Base-by-base conservation (phyloP, 2,797 vertebrate species). In the Neostethus bicornis region DNA sequence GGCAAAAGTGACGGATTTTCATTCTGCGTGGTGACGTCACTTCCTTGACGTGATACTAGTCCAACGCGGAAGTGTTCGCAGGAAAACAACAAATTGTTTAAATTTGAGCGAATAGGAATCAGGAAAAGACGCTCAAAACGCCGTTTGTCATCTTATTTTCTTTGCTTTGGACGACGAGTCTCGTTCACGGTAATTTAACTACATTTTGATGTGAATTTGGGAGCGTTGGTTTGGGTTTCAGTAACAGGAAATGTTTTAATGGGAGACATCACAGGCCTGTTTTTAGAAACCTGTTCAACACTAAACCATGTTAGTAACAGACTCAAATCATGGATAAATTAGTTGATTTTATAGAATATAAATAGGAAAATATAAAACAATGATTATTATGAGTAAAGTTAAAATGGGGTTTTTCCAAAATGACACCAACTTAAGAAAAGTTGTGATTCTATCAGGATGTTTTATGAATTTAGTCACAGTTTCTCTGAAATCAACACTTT, bases 1-100 rank as follows among this genome's bases (percentile, higher is more conserved):
- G 3, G 10, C n/a, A 20, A 61, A 65, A 19, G 0, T 8, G 12
- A 56, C 61, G 51, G 60, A 28, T 2, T 0, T 0, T 4, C 1
- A 9, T 3, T 1, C 2, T 51, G 12, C 55, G 20, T 0, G 5
- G 0, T 43, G 10, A 73, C 66, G 80, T 87, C 62, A 90, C 61
- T 77, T 87, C 85, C 89, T 50, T 82, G 75, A 81, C 75, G 66
- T 63, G 55, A 69, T 81, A 61, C 37, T 51, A 32, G 66, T 50
- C 44, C 61, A 81, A 89, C 78, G 51, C 87, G 90, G 90, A 91
- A 91, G 89, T 53, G 21, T 43, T 17, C 42, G 57, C 56, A 78
- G 51, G 62, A 87, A 88, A 87, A 87, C 79, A 89, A 89, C 81
- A 78, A 79, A 61, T 28, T 71, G 56, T 69, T 61, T 14, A 62